Evolutionary conservation across 2,797 vertebrate genomes (phyloP), one percentile per base, ranked within the genome.

Genomic region (Chiloscyllium punctatum): DNA sequence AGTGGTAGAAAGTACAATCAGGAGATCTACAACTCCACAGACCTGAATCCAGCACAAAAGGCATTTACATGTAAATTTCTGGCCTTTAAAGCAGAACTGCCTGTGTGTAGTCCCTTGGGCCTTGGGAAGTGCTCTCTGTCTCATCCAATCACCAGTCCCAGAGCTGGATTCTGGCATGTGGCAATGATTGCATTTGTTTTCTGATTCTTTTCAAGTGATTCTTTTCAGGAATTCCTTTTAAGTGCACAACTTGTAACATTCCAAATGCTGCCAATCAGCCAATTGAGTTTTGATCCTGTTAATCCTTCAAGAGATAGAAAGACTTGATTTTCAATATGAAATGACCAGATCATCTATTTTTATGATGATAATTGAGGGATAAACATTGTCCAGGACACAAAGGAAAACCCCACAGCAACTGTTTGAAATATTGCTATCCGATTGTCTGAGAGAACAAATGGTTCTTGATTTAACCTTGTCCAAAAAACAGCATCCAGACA

Each of bases 31-130:
- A 66, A 33, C 16, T 27, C 53, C 53, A n/a, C 33, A 91, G 27
- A 90, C 57, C 88, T 33, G 51, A n/a, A 91, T 7, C 21, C 88
- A n/a, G 27, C 69, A 71, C 15, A 72, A 57, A 88, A 37, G 95
- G 23, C 79, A 96, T 97, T 97, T 96, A 77, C 96, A 96, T 95
- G 71, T 96, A 77, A 96, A 96, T 96, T 96, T 96, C 95, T 97
- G 96, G 96, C 96, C 96, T 96, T 96, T 95, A 66, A 82, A 72
- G 95, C 87, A 95, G 74, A 95, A 15, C 57, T 21, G 57, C 62
- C 53, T 91, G 62, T 57, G 51, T 7, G 62, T 4, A 66, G 30
- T 6, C 57, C 25, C 30, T 13, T 62, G 27, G 57, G 3, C 57
- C 87, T n/a, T 13, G 11, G 27, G 87, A 6, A 91, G 30, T n/a